Conservation (phyloP, 2,797 vertebrate species). For the Platyrinchus mystaceus region DNA sequence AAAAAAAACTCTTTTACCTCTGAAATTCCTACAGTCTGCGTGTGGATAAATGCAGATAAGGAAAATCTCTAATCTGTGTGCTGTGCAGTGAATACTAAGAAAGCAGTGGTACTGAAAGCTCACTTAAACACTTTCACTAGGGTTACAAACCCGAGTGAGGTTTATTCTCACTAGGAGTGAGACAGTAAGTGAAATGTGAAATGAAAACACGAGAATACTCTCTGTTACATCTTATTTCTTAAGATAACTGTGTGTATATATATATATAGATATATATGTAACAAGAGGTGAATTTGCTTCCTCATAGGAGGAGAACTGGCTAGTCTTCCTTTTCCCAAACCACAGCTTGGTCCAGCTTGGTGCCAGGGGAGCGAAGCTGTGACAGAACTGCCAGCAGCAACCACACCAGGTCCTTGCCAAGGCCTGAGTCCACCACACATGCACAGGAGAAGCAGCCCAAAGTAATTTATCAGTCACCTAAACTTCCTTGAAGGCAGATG, state of each 20-base stretch:
- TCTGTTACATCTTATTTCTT: neutral
- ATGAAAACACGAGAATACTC: neutral
- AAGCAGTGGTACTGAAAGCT: neutral
- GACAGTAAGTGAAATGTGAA: neutral
- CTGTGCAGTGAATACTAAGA: neutral
- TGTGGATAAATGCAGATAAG: neutral
- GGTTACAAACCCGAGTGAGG: neutral
- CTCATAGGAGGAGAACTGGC: neutral
- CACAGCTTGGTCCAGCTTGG: neutral
- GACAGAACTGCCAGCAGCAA: neutral
- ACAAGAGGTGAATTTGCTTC: neutral
- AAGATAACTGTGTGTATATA: neutral
- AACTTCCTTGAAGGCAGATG: neutral
- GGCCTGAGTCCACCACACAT: neutral
- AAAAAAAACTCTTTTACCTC: neutral
- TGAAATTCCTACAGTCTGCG: neutral
- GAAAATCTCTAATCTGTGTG: neutral
- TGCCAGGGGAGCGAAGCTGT: accelerated
- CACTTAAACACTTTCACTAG: neutral
- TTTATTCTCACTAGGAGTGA: neutral
- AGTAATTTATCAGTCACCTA: neutral
- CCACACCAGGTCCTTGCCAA: neutral
- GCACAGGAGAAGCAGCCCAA: neutral
- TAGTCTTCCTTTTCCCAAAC: neutral
- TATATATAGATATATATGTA: neutral